A percentile compares a stretch with the other conserved stretches of the same genome.
These are phyloP conservation scores for Philaenus spumarius DNA, from an alignment of 1,140 invertebrate species.

Conservation along the genomic window DNA sequence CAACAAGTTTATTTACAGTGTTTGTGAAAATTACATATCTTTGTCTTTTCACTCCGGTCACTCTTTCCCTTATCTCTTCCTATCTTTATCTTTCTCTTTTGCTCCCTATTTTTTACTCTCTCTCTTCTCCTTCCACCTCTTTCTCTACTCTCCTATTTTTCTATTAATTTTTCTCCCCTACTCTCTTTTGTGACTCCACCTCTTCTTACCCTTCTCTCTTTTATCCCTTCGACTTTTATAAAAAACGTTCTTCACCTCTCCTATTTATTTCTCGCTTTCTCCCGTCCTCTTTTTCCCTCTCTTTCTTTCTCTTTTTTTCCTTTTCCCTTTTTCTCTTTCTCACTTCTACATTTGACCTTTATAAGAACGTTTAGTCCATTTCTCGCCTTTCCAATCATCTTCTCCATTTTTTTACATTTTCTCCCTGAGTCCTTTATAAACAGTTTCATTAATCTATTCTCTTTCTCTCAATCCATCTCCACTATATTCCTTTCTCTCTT, in stretches of 20 bases:
- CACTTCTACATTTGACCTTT: not conserved
- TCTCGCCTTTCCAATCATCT: not conserved
- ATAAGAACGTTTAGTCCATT: not conserved
- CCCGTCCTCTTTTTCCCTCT: not conserved
- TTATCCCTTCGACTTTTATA: not conserved
- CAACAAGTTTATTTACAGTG: too few species aligned
- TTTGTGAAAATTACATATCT: too few species aligned
- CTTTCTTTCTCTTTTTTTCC: not conserved
- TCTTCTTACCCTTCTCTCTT: not conserved
- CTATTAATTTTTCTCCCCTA: not conserved
- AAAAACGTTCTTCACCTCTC: not conserved
- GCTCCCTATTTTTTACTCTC: not conserved
- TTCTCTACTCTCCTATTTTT: not conserved
- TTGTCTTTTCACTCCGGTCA: too few species aligned
- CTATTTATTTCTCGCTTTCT: not conserved
- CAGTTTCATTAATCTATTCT: not conserved
- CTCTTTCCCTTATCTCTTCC: too few species aligned
- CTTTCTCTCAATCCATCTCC: not conserved
- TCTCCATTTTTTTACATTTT: not conserved
- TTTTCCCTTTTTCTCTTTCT: too few species aligned
- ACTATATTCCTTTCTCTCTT: too few species aligned
- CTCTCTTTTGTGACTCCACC: not conserved
- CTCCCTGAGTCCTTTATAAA: not conserved
- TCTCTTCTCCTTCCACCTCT: not conserved
- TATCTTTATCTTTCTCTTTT: too few species aligned